phyloP scores from a whole-genome alignment of 1,140 invertebrate genomes.

The Ostrea denselamellosa region DNA sequence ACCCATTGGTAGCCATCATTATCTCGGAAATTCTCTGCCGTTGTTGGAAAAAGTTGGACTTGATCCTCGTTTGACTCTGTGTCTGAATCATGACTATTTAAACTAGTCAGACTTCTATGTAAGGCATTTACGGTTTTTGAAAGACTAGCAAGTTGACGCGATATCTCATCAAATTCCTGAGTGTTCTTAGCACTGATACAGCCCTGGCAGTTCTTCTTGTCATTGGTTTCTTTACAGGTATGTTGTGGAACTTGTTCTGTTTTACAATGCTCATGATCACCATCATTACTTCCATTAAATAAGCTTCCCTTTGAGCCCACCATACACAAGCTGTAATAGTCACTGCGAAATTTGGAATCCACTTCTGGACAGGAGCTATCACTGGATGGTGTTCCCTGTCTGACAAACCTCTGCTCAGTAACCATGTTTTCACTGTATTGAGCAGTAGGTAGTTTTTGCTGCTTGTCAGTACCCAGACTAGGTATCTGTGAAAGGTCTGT shows the following conservation, averaged over 20 bases:
- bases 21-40: conserved; percentile 53
- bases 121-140: conserved; percentile 74
- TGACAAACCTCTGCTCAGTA: background rate
- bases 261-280: conserved; percentile 54
- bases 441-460: background rate
- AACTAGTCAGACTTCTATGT: conserved; percentile 70
- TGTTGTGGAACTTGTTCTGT: conserved; percentile 47
- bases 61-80: conserved; percentile 64
- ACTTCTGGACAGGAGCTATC: conserved; percentile 46
- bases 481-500: conserved; percentile 13
- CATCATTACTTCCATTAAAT: conserved; percentile 59
- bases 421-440: conserved; percentile 5
- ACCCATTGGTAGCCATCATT: conserved; percentile 74
- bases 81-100: conserved; percentile 69
- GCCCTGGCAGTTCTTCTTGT: conserved; percentile 53
- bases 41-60: conserved; percentile 37
- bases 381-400: conserved; percentile 57
- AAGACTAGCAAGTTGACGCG: conserved; percentile 69
- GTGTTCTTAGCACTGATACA: conserved; percentile 56
- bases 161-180: conserved; percentile 73
- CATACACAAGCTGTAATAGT: conserved; percentile 71
- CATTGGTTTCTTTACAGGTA: conserved; percentile 50
- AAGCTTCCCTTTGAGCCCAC: conserved; percentile 69
- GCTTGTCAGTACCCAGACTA: background rate
- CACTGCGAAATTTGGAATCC: conserved; percentile 53